These are phyloP conservation scores for Matsumyia berberina DNA, from an alignment of 2,888 invertebrate genomes.

Conservation along the genomic window DNA sequence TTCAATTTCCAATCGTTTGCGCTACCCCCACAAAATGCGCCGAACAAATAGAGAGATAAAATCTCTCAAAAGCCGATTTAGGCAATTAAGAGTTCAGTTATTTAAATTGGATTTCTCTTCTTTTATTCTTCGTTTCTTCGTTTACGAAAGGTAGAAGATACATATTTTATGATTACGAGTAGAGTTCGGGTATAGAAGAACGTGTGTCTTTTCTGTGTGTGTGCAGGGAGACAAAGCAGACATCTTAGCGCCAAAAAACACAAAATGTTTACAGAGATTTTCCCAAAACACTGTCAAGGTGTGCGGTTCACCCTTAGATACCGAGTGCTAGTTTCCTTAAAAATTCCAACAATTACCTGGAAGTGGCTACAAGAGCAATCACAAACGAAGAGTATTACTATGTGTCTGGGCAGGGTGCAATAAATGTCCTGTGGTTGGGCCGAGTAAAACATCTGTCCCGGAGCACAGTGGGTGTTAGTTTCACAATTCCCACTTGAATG, in stretches of 20 bases:
- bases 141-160: not conserved
- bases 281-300: conserved; percentile 57
- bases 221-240: conserved; percentile 23
- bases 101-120: conserved; percentile 72
- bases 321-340: conserved; percentile 16
- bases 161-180: conserved; percentile 30
- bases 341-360: conserved; percentile 50
- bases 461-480: conserved; percentile 64
- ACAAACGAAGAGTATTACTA: conserved; percentile 4
- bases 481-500: conserved; percentile 60
- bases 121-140: not conserved
- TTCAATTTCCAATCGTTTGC: conserved; percentile 40
- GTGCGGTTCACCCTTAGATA: conserved; percentile 48
- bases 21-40: conserved; percentile 41
- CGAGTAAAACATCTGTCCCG: conserved; percentile 61
- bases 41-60: conserved; percentile 68
- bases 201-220: conserved; percentile 57
- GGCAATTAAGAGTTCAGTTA: conserved; percentile 76
- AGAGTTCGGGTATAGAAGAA: conserved; percentile 22
- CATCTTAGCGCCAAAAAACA: conserved; percentile 73
- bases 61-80: conserved; percentile 74
- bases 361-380: conserved; percentile 60
- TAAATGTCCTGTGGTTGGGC: conserved; percentile 70
- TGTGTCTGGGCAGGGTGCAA: conserved; percentile 43
- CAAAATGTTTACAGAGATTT: conserved; percentile 2